These are phyloP conservation scores for Hipparchia sbordonii DNA, from an alignment of 2,888 invertebrate species.

Conservation along the genomic window DNA sequence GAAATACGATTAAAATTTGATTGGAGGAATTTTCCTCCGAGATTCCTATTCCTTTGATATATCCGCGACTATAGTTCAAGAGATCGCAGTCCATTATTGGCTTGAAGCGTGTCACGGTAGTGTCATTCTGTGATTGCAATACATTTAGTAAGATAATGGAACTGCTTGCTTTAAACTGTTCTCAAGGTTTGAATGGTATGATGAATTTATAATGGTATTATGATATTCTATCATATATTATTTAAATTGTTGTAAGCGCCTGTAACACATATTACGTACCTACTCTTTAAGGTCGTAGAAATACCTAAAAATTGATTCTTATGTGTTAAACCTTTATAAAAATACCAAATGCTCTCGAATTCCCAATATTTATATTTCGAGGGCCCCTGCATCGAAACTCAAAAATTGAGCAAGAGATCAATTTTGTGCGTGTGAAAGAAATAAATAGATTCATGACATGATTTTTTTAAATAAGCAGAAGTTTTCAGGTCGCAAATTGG, in stretches of 20 bases:
- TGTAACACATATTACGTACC: neutral
- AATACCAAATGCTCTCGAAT: too few relatives aligned
- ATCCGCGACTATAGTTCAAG: neutral
- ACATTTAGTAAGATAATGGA: slow-evolving; percentile 24
- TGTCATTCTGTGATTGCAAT: slow-evolving; percentile 29
- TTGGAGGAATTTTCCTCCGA: neutral
- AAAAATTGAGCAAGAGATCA: neutral
- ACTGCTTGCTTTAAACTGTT: slow-evolving; percentile 32
- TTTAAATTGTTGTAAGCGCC: slow-evolving; percentile 1
- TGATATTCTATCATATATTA: slow-evolving; percentile 27
- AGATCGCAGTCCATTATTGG: slow-evolving; percentile 26
- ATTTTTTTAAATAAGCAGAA: neutral
- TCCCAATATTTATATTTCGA: too few relatives aligned
- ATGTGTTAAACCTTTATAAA: too few relatives aligned
- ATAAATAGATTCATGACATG: neutral
- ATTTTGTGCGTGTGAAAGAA: neutral
- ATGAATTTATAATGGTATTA: slow-evolving; percentile 21
- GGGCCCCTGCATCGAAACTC: too few relatives aligned
- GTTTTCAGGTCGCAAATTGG: neutral
- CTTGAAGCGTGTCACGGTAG: slow-evolving; percentile 1
- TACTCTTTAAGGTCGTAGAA: neutral
- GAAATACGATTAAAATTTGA: neutral
- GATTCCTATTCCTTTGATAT: too few relatives aligned
- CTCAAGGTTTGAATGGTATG: slow-evolving; percentile 15
- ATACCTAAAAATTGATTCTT: slow-evolving; percentile 7